A percentile compares a stretch with the other conserved stretches of the same genome.
These are phyloP conservation scores for Ctenoplectra terminalis DNA, from an alignment of 1,140 invertebrate genomes.

Conservation along the genomic window DNA sequence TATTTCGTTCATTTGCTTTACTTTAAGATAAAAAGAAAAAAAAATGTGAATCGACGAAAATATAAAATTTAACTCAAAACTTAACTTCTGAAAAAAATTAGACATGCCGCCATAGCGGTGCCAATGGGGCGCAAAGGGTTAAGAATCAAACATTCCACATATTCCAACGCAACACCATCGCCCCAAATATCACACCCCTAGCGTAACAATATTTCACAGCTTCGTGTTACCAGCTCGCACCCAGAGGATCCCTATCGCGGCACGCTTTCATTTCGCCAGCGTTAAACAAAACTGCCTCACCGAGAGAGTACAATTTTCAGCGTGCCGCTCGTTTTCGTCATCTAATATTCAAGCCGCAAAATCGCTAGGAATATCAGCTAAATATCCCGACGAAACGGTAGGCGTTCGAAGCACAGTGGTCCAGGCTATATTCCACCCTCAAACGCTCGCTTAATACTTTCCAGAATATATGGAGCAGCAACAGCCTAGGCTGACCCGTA, in stretches of 20 bases:
- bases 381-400: slow-evolving; percentile 5
- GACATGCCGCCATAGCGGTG: too few species aligned
- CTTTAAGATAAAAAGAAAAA: too few species aligned
- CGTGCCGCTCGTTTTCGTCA: not conserved
- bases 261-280: slow-evolving; percentile 5
- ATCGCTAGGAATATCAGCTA: slow-evolving; percentile 37
- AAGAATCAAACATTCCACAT: too few species aligned
- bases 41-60: too few species aligned
- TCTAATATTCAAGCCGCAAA: slow-evolving; percentile 36
- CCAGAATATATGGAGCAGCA: slow-evolving; percentile 23
- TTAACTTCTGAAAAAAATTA: too few species aligned
- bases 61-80: too few species aligned
- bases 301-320: slow-evolving; percentile 16
- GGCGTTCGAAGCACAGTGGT: not conserved
- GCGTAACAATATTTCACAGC: slow-evolving; percentile 1
- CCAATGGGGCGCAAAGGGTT: too few species aligned
- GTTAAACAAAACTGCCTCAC: slow-evolving; percentile 13
- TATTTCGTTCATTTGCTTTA: too few species aligned
- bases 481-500: slow-evolving; percentile 7
- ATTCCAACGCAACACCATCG: too few species aligned
- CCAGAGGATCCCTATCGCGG: not conserved
- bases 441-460: slow-evolving; percentile 32
- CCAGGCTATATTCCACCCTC: not conserved
- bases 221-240: not conserved
- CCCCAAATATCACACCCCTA: not conserved